Evolutionary conservation across 2,888 invertebrate genomes (phyloP), one percentile per base, ranked within the genome.

Genomic region (Pyrrhia umbra): DNA sequence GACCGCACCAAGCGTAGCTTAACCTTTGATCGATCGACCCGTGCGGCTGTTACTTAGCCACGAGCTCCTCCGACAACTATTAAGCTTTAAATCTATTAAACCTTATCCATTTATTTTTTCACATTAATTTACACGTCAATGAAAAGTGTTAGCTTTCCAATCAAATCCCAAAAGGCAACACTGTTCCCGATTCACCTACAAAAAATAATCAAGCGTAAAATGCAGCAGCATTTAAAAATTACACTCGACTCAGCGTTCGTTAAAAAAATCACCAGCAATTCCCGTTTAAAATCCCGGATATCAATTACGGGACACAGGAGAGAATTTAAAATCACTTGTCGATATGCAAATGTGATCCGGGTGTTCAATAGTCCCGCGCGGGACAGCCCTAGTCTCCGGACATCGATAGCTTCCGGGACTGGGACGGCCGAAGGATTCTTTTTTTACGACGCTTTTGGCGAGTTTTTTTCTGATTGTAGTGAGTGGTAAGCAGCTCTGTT

Each of bases 331-430:
- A 84, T 81, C 84, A 73, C 85, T 85, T 85, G 87, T 88, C 90
- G 90, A 91, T 91, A 93, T 93, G 93, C 90, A 92, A 93, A 93
- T 93, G 85, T 65, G 87, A 87, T 88, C 83, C 85, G 84, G 85
- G 84, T 86, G 86, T 86, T 89, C 88, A 81, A 88, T 87, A 81
- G 76, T 82, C 81, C 78, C 75, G 69, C 34, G 50, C 71, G 75
- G 77, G 65, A 68, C 80, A 81, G 82, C 85, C 80, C 80, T 77
- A 73, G 60, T 57, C 54, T 56, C 77, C 85, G 81, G 89, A 90
- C 90, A 93, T 93, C 92, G 93, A 94, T 94, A 91, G 91, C 88
- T 90, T 88, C 87, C 87, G 85, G 85, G 77, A 69, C 69, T 86
- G 85, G 86, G 79, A 69, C 72, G 77, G 79, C 83, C 77, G 77